These are phyloP conservation scores for Arctia plantaginis DNA, from an alignment of 2,888 invertebrate species.

Conservation along the genomic window DNA sequence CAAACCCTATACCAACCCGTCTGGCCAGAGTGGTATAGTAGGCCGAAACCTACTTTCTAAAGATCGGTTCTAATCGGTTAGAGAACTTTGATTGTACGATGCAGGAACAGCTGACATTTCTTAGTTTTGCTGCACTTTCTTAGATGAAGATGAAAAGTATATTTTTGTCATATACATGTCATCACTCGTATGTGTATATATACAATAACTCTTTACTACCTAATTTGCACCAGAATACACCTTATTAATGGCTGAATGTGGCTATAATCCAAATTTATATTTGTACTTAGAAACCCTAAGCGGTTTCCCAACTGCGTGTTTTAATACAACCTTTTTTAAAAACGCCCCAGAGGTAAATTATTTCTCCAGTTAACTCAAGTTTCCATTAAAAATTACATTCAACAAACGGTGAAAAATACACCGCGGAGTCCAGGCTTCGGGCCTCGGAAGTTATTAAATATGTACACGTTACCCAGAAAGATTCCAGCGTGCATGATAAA, in stretches of 20 bases:
- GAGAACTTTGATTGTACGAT: too few relatives aligned
- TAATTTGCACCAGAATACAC: background rate
- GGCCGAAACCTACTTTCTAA: too few relatives aligned
- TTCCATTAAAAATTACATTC: conserved; percentile 11
- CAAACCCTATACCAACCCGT: too few relatives aligned
- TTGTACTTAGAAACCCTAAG: background rate
- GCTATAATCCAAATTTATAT: background rate
- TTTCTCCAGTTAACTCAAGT: conserved; percentile 10
- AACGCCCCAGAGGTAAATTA: conserved; percentile 13
- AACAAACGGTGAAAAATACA: conserved; percentile 21
- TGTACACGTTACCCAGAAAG: conserved; percentile 43
- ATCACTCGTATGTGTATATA: too few relatives aligned
- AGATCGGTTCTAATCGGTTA: too few relatives aligned
- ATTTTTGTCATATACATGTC: too few relatives aligned
- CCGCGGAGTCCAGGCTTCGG: conserved; percentile 19
- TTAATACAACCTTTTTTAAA: conserved; percentile 11
- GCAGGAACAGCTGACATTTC: too few relatives aligned
- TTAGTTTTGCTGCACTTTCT: too few relatives aligned
- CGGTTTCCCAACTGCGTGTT: background rate
- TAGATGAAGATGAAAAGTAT: too few relatives aligned
- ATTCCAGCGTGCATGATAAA: conserved; percentile 45
- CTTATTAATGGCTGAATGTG: background rate
- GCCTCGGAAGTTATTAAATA: conserved; percentile 45
- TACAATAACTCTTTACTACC: too few relatives aligned
- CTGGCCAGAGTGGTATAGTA: too few relatives aligned